Percentiles rank a stretch among this genome's conserved stretches.
Evolutionary conservation across 2,113 vertebrate genomes (phyloP).

Genomic region (Theristicus caerulescens): DNA sequence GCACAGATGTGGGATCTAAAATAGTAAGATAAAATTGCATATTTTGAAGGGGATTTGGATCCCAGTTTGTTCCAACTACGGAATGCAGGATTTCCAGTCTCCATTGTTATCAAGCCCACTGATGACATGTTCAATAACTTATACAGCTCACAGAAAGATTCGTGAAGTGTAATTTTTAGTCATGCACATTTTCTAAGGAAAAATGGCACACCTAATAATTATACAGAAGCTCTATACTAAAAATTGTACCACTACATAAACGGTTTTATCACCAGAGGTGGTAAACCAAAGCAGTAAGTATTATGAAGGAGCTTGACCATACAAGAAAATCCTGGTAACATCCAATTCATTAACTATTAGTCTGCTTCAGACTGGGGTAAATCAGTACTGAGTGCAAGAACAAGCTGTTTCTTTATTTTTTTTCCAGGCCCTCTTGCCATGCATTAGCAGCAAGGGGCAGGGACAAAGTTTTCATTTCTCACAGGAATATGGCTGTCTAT

Average conservation of each 20-base stretch:
- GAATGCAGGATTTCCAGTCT: not conserved
- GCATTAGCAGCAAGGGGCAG: not conserved
- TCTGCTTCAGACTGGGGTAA: not conserved
- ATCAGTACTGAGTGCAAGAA: not conserved
- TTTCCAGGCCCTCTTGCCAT: not conserved
- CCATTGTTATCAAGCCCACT: not conserved
- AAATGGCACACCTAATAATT: not conserved
- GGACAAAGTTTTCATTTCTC: not conserved
- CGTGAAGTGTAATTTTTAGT: not conserved
- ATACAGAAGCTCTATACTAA: not conserved
- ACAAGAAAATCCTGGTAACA: not conserved
- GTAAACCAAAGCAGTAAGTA: not conserved
- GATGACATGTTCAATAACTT: not conserved
- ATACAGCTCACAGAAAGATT: not conserved
- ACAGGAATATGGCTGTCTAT: not conserved
- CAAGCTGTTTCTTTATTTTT: not conserved
- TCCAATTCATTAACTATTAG: not conserved
- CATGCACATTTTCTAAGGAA: not conserved
- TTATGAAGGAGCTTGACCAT: not conserved
- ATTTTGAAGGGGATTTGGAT: not conserved
- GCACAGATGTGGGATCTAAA: not conserved
- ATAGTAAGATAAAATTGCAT: not conserved
- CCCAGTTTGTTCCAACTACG: not conserved
- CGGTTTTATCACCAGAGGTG: not conserved
- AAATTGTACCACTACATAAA: not conserved